phyloP scores from a whole-genome alignment of 1,140 invertebrate species.

The Halyomorpha halys region DNA sequence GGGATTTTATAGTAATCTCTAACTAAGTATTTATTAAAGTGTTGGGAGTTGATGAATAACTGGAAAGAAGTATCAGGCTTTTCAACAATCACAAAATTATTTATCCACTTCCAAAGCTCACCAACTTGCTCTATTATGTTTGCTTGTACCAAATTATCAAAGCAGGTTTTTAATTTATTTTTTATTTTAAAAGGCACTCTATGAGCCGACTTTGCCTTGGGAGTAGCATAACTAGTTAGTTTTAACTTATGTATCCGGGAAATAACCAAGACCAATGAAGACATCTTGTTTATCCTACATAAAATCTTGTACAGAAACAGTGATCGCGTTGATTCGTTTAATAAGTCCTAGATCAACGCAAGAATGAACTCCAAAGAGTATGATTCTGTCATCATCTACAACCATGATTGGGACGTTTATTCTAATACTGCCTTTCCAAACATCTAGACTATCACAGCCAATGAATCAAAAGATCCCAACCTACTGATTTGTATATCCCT shows the following conservation, averaged over 20 bases:
- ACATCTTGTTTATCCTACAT: conserved; percentile 19
- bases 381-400: neutral
- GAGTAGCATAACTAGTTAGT: conserved; percentile 16
- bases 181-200: conserved; percentile 30
- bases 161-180: conserved; percentile 31
- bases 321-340: neutral
- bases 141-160: conserved; percentile 30
- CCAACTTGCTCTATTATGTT: conserved; percentile 33
- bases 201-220: conserved; percentile 27
- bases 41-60: conserved; percentile 36
- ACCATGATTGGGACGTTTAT: neutral
- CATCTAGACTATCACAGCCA: neutral
- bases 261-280: conserved; percentile 16
- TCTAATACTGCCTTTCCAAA: neutral
- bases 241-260: conserved; percentile 15
- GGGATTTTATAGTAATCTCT: conserved; percentile 22
- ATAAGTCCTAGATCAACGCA: neutral
- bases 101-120: conserved; percentile 35
- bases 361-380: neutral
- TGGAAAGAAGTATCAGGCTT: conserved; percentile 36
- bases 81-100: conserved; percentile 35
- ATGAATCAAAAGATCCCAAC: no score
- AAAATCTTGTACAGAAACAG: neutral
- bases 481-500: no score
- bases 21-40: conserved; percentile 32